A percentile compares a stretch with the other conserved stretches of the same genome.
phyloP scores from a whole-genome alignment of 2,113 vertebrate genomes.

The Petrocephalus microphthalmus region DNA sequence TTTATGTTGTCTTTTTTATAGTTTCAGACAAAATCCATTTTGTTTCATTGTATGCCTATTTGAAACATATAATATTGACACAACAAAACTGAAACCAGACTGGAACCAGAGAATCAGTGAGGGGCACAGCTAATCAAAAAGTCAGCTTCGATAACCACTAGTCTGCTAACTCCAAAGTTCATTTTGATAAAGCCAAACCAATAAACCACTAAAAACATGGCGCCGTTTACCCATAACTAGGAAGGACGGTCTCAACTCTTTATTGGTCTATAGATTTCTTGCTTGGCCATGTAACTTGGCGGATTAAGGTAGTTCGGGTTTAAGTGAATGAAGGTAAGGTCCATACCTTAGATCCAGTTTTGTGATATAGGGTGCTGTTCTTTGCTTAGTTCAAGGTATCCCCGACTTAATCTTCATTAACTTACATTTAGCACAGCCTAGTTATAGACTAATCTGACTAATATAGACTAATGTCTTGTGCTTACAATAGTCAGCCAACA shows the following conservation, averaged over 20 bases:
- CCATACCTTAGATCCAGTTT: not conserved
- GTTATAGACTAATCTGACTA: not conserved
- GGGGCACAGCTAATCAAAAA: not conserved
- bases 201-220: not conserved
- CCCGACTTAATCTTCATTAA: not conserved
- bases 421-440: too few species aligned
- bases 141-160: not conserved
- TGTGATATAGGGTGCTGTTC: not conserved
- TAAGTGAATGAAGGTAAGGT: not conserved
- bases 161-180: not conserved
- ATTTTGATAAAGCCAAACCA: too few species aligned
- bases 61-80: not conserved
- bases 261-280: not conserved
- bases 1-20: not conserved
- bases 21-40: not conserved
- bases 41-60: not conserved
- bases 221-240: not conserved
- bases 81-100: not conserved
- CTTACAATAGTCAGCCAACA: not conserved
- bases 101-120: not conserved
- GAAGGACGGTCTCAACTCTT: not conserved
- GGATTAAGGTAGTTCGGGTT: not conserved
- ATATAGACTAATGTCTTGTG: not conserved
- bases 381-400: not conserved
- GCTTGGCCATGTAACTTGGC: not conserved